Base-by-base conservation (phyloP, 2,888 invertebrate genomes). In the Sarcophaga carnaria region DNA sequence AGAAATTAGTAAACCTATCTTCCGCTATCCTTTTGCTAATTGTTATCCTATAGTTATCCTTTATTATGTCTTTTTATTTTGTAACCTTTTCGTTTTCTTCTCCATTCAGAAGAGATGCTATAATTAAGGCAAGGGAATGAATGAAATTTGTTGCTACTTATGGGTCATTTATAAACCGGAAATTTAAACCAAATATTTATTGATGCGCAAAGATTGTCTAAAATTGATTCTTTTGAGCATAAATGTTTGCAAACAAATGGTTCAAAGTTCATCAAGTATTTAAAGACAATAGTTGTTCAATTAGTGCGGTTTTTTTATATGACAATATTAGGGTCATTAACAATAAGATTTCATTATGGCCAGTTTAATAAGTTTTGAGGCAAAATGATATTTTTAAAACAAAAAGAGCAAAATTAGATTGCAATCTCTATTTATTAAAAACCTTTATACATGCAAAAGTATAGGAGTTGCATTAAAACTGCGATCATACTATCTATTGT, bases 21-120 rank as follows among this genome's bases (percentile, higher is more conserved):
- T 83, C 87, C 88, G 81, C 83, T 88, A 89, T 88, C 88, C 86
- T 85, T 83, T 88, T 88, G 81, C 83, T 88, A 89, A 88, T 88
- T 87, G 88, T 88, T 89, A 88, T 89, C 89, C 88, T 87, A 88
- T 87, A 80, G 69, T 81, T 83, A 74, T 75, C 67, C 80, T 83
- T 60, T 80, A 74, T 80, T 67, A 6, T n/a, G 47, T 72, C 27
- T 67, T 54, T 71, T 59, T 67, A 37, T 76, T 76, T 54, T 66
- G 27, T 45, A 67, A 20, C 2, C 22, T 60, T 77, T 63, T 64
- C 69, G 75, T 79, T 64, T 80, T 78, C 74, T 49, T 70, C 59
- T 67, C 54, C 6, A 37, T 6, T 37, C 6, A 37, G 37, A 49
- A 8, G n/a, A 78, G 27, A 71, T 71, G 80, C 62, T 81, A 70